phyloP scores from a whole-genome alignment of 2,113 vertebrate genomes.

The Cardinalis cardinalis region DNA sequence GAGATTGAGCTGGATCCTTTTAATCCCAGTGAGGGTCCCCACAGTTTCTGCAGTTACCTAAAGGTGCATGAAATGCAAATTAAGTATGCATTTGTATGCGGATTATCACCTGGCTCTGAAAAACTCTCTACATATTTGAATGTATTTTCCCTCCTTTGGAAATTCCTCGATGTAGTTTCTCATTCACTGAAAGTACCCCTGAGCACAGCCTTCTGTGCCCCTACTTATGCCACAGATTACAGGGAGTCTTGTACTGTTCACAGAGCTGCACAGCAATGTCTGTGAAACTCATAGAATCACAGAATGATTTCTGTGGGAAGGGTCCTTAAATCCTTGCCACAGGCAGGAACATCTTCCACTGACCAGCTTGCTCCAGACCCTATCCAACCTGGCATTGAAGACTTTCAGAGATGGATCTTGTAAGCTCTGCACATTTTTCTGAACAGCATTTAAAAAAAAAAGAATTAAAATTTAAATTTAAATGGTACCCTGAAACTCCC shows the following conservation, averaged over 20 bases:
- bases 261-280: not conserved
- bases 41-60: not conserved
- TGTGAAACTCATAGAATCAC: not conserved
- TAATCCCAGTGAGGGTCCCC: not conserved
- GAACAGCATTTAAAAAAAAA: not conserved
- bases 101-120: not conserved
- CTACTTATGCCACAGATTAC: not conserved
- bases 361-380: not conserved
- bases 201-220: not conserved
- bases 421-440: not conserved
- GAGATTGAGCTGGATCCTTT: not conserved
- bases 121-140: not conserved
- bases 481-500: not conserved
- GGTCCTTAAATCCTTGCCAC: not conserved
- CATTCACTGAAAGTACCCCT: not conserved
- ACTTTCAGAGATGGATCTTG: not conserved
- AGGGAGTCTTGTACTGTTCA: not conserved
- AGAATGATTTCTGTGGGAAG: not conserved
- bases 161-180: not conserved
- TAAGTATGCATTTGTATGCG: not conserved
- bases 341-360: not conserved
- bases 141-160: not conserved
- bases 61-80: not conserved
- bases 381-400: not conserved
- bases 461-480: not conserved